Conservation (phyloP, 2,113 vertebrate genomes). For the Cacatua alba region DNA sequence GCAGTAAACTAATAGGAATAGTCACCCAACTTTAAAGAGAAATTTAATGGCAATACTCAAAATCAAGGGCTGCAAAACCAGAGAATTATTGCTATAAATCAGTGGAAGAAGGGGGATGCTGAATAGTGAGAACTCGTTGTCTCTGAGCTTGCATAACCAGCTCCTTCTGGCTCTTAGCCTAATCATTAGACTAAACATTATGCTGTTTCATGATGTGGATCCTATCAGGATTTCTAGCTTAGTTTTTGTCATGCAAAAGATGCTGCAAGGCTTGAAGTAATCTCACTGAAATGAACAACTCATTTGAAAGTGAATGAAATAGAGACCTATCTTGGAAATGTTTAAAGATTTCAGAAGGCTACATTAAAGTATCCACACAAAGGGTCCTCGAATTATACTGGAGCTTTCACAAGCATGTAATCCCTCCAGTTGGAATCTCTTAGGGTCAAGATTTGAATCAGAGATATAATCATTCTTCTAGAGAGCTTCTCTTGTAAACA, state of each 20-base stretch:
- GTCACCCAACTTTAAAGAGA: neutral
- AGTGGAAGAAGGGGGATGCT: neutral
- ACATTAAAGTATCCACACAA: neutral
- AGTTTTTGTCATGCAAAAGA: slow-evolving; percentile 45
- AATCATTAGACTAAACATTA: slow-evolving; percentile 26
- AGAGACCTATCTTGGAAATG: neutral
- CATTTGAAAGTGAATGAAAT: slow-evolving; percentile 51
- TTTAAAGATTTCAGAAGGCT: slow-evolving; percentile 28
- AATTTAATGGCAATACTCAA: neutral
- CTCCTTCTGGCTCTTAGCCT: slow-evolving; percentile 12
- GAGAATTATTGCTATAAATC: neutral
- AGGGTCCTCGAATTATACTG: neutral
- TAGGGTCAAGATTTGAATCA: slow-evolving; percentile 8
- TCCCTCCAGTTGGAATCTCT: slow-evolving; percentile 7
- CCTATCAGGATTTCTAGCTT: neutral
- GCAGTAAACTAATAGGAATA: neutral
- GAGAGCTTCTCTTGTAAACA: neutral
- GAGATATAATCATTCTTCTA: neutral
- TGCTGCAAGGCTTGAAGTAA: slow-evolving; percentile 4
- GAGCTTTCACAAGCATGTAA: neutral
- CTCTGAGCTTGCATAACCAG: neutral
- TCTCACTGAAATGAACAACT: slow-evolving; percentile 44
- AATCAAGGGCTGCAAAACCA: neutral
- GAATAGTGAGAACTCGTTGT: neutral
- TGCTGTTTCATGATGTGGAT: slow-evolving; percentile 6